Base-by-base conservation (phyloP, 1,140 invertebrate genomes). In the Drosophila pruinosa region DNA sequence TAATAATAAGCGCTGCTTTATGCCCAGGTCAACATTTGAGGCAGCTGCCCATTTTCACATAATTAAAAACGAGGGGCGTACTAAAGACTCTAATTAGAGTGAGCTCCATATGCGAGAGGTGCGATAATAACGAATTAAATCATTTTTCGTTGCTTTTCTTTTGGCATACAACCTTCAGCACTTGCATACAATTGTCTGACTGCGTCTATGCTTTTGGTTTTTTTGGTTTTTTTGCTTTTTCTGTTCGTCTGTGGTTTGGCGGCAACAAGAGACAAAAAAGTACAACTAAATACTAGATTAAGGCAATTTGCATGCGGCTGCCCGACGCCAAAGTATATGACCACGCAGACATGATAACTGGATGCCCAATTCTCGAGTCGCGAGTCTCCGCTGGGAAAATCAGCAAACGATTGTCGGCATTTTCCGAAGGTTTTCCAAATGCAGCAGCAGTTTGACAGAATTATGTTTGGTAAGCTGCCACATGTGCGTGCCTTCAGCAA, bases 211-310 rank as follows among this genome's bases (percentile, higher is more conserved):
- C 31, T 38, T 72, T 43, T 64, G 19, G 50, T 36, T 54, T 48
- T 75, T 61, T 65, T 28, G n/a, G n/a, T n/a, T n/a, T n/a, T n/a
- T n/a, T n/a, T n/a, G n/a, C n/a, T n/a, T n/a, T n/a, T n/a, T n/a
- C n/a, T n/a, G n/a, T n/a, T n/a, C n/a, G 36, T 54, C 65, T 83
- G 80, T 81, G 78, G 75, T 83, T 78, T 72, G 72, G 83, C 45
- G 52, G 50, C 36, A 57, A 19, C 39, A 43, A 67, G 41, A 52
- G 10, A 39, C 12, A 58, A 12, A 48, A 67, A 72, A 67, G 47
- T 74, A 65, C 62, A 83, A 67, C 77, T 77, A 77, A 86, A 86
- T 88, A 81, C 73, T 81, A 86, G 81, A 86, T 86, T 86, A 86
- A 86, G 74, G 71, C 81, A 86, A 86, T 86, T 86, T 86, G 81